Base-by-base conservation (phyloP, 2,113 vertebrate genomes). In the Telmatochromis sp. region DNA sequence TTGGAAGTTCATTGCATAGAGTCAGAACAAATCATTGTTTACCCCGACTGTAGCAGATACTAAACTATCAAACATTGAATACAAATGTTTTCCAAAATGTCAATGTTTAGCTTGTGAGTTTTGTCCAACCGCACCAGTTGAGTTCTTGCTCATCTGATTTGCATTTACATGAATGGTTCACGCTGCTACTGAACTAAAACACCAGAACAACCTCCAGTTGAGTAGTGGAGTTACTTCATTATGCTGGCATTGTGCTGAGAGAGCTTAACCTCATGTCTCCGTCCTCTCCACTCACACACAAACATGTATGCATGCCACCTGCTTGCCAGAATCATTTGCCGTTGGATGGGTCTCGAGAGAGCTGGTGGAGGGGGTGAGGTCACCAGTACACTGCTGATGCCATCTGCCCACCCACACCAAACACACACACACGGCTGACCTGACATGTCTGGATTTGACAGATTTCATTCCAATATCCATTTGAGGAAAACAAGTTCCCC, bases 351-450 rank as follows among this genome's bases (percentile, higher is more conserved):
- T 91, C 93, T 70, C 88, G 4, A 91, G 92, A 87, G 93, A 84
- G 58, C 45, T 78, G 15, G 14, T 84, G 82, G 37, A 63, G 88
- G 78, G 80, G 85, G 40, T 45, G 86, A 91, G 88, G 93, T 90
- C 90, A 9, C 79, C 79, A 45, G 53, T 73, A 83, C 63, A 42
- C 86, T 90, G 91, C 87, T 37, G 60, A 53, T 35, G 90, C 95
- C 95, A 95, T 93, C 93, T 95, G 94, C 90, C 89, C 88, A 68
- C 31, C 26, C 6, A 85, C 70, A 28, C 75, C 93, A 82, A 19
- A 75, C 90, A 85, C 91, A 89, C 90, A 89, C 47, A 11, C 28
- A 6, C 8, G 21, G 80, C 81, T 84, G 54, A 68, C 85, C 81
- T 26, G 70, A 84, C 86, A 90, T 88, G 40, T 89, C 60, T 78